Evolutionary conservation across 2,888 invertebrate genomes (phyloP).

Genomic region (Gryllus longicercus): DNA sequence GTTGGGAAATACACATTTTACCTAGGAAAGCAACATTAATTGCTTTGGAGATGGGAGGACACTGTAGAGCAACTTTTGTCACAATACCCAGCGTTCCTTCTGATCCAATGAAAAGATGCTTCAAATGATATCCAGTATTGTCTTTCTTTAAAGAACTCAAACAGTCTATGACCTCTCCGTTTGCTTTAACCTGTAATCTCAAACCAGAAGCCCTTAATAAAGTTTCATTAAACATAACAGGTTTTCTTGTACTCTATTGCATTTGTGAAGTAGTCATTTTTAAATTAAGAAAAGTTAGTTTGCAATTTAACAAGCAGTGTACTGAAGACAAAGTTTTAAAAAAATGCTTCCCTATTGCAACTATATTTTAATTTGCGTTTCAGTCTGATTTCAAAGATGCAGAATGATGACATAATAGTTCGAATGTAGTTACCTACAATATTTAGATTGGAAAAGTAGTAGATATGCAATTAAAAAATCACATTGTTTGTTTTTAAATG

Average conservation of each 20-base stretch:
- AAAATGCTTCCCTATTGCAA: no score
- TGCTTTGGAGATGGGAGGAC: constrained; percentile 78
- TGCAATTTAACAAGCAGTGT: no score
- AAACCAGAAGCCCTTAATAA: neutral
- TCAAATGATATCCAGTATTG: constrained; percentile 95
- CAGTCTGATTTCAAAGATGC: neutral
- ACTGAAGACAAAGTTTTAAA: no score
- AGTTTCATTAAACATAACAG: no score
- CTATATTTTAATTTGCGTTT: no score
- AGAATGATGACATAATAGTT: neutral
- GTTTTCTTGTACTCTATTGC: no score
- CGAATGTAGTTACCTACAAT: neutral
- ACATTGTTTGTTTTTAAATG: no score
- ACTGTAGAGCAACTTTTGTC: constrained; percentile 87
- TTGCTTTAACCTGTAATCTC: constrained; percentile 66
- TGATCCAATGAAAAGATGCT: constrained; percentile 94
- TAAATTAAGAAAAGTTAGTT: no score
- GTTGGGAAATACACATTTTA: constrained; percentile 44
- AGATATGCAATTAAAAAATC: no score
- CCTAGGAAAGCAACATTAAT: constrained; percentile 87
- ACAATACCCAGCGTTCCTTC: constrained; percentile 95
- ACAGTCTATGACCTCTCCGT: constrained; percentile 81
- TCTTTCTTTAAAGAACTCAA: constrained; percentile 88
- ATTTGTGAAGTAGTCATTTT: no score
- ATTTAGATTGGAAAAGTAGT: neutral